Conservation (phyloP, 1,140 invertebrate genomes). For the Chlorops oryzae region DNA sequence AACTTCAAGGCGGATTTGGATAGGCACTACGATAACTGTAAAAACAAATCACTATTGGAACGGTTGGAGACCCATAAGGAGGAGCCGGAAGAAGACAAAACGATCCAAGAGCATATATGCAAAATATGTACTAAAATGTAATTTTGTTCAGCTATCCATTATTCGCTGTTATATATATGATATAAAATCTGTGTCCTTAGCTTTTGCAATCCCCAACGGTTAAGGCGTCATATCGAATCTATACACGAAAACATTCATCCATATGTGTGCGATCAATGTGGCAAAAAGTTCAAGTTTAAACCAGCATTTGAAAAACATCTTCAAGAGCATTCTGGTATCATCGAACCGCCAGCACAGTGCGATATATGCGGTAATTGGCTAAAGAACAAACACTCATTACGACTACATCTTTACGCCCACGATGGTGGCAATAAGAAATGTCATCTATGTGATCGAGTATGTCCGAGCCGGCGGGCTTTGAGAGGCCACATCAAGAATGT, state of each 20-base stretch:
- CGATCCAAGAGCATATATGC: no score
- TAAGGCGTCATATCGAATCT: constrained; percentile 35
- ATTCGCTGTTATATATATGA: background rate
- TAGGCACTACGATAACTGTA: no score
- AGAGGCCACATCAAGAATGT: constrained; percentile 1
- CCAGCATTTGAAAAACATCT: constrained; percentile 37
- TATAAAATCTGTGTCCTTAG: constrained; percentile 8
- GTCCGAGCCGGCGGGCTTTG: constrained; percentile 10
- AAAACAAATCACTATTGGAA: no score
- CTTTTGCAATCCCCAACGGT: constrained; percentile 30
- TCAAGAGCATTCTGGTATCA: constrained; percentile 35
- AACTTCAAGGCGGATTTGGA: no score
- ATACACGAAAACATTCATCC: constrained; percentile 38
- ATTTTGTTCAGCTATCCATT: constrained; percentile 1
- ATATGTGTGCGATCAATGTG: constrained; percentile 41
- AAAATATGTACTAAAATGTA: background rate
- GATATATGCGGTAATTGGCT: constrained; percentile 34
- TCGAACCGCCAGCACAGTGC: constrained; percentile 33
- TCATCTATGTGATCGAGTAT: constrained; percentile 32
- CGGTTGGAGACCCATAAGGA: no score
- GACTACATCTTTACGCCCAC: constrained; percentile 34
- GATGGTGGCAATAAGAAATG: constrained; percentile 31
- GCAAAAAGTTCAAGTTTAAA: constrained; percentile 42
- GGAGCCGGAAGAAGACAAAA: no score
- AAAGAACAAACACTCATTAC: constrained; percentile 36